Evolutionary conservation across 2,797 vertebrate species (phyloP), one percentile per base, ranked within the genome.

Genomic region (Typhlichthys eigenmanni): DNA sequence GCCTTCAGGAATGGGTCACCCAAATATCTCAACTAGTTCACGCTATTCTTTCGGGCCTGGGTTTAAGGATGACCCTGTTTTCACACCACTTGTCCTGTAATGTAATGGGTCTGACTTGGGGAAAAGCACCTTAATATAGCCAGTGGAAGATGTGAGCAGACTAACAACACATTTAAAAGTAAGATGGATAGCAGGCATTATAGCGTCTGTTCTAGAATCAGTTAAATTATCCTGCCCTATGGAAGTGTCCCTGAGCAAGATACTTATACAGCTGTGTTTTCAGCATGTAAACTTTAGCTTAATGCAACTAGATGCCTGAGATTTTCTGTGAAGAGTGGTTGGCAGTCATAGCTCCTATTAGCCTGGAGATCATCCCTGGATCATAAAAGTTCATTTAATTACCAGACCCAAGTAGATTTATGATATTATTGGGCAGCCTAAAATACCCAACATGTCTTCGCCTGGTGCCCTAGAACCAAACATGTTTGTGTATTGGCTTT

Each of bases 1-100:
- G 78, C 87, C 86, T 68, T 62, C 57, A 84, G 88, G 86, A 57
- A 62, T 85, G 78, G 88, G 89, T 83, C 80, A 89, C 89, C 89
- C 77, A 85, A 43, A 85, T 88, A 74, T 66, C 60, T 64, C 38
- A 89, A 86, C 62, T 83, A 80, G 81, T 72, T 72, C 58, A 77
- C 46, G 56, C 68, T 61, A 72, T 84, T 72, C 67, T 77, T 82
- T 47, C 55, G 66, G 65, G 62, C 53, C 64, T 10, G 48, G 62
- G 49, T 76, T 80, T 69, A 60, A 69, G 19, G 43, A 63, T 79
- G 84, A 71, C 79, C 81, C 66, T 70, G 56, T 85, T 87, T 81
- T 72, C 48, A 68, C 62, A 58, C 12, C 48, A 47, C 63, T 78
- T 66, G 50, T 60, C 63, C 61, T n/a, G 60, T 24, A 63, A 76